Base-by-base conservation (phyloP, 2,797 vertebrate species). In the Danio tinwini region DNA sequence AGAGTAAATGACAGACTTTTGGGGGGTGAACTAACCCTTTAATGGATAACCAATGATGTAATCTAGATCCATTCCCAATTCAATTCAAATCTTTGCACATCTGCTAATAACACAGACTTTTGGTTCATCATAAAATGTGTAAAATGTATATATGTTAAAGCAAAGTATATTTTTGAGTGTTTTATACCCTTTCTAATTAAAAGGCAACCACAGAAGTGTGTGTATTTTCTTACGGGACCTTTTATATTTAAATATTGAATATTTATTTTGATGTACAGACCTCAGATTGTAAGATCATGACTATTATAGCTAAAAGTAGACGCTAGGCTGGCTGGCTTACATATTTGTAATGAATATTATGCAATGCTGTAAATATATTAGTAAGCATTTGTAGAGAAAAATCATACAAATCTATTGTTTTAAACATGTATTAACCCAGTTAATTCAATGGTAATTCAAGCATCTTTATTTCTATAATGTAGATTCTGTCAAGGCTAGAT, bases 161-260 rank as follows among this genome's bases (percentile, higher is more conserved):
- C 19, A 83, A 84, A 79, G 88, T 88, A 89, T 90, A 89, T 90
- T 92, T 93, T 92, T 90, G 86, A 86, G 82, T 86, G 78, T 87
- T 88, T 87, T 91, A 82, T 89, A 88, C 82, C 59, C 83, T 87
- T 89, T 90, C 82, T 89, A 88, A 92, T 91, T 90, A 91, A 92
- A 92, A 81, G 86, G 70, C 75, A 87, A 76, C 76, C 71, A 79
- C 84, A 84, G 78, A 85, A 83, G 78, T 53, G 56, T 47, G 58
- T 39, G 49, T 59, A 69, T 16, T 17, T 74, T 56, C 8, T 58
- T 39, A 6, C 52, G 67, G 17, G 5, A 12, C 16, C 16, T 40
- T 53, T 53, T 52, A 39, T 39, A 12, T 53, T 7, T 53, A 8
- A 4, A 69, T 40, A 10, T 17, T 12, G 16, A 52, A 52, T 39